phyloP scores from a whole-genome alignment of 37 sponge, comb jelly and placozoan genomes.

The Hormiphora californensis region DNA sequence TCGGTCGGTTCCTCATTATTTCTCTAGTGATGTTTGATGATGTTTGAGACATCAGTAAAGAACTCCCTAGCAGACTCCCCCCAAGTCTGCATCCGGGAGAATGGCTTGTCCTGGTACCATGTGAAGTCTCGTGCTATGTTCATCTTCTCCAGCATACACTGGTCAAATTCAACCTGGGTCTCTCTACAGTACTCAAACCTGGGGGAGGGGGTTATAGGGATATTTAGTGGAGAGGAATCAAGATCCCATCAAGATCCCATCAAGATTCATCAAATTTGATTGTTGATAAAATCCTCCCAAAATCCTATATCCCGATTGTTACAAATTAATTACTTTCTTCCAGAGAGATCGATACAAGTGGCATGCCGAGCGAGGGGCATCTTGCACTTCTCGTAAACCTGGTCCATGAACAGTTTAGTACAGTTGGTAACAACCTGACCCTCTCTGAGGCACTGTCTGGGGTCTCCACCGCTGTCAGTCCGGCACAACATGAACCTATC shows the following conservation, averaged over 20 bases:
- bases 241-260: too few relatives aligned
- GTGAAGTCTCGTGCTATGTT: slow-evolving; percentile 18
- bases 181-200: not conserved
- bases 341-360: slow-evolving; percentile 23
- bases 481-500: slow-evolving; percentile 30
- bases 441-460: slow-evolving; percentile 10
- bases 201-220: too few relatives aligned
- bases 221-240: too few relatives aligned
- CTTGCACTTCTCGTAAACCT: slow-evolving; percentile 41
- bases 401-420: slow-evolving; percentile 46
- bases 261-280: too few relatives aligned
- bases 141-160: slow-evolving; percentile 28
- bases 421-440: slow-evolving; percentile 45
- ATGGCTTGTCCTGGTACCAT: not conserved
- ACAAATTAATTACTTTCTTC: not conserved
- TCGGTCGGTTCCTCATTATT: too few relatives aligned
- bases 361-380: slow-evolving; percentile 41
- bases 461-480: not conserved
- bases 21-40: slow-evolving; percentile 12
- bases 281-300: too few relatives aligned
- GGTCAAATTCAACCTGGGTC: slow-evolving; percentile 24
- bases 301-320: not conserved
- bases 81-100: not conserved
- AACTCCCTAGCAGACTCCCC: not conserved
- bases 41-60: not conserved